Evolutionary conservation across 2,113 vertebrate species (phyloP), one percentile per base, ranked within the genome.

Genomic region (Syrrhaptes paradoxus): DNA sequence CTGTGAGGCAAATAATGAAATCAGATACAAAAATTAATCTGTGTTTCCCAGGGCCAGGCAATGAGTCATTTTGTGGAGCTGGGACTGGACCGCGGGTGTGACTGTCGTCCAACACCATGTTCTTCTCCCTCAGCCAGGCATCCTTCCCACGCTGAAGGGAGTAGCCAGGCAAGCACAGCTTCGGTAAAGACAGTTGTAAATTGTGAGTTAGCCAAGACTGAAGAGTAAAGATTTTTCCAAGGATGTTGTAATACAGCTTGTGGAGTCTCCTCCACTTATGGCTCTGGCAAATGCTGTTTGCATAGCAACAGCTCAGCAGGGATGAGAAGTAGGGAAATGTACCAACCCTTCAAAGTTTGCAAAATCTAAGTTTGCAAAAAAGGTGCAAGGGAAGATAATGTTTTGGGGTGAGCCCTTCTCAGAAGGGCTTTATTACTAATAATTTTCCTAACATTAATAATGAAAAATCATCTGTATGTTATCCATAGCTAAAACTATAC

Each of bases 251-350:
- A 55, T 48, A 32, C 20, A 74, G 65, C 76, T 88, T 88, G 49
- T 61, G 81, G 45, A 72, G 62, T 16, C 59, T 89, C 31, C 17
- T 80, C 32, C 45, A 52, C 22, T 41, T 65, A 24, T 59, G 55
- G 9, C 32, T 66, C 36, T 74, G 82, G n/a, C 3, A 0, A 45
- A 52, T 46, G n/a, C 52, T 38, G 16, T 38, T 87, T 38, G 55
- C 52, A 12, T 10, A 84, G 59, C 46, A 81, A 17, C 61, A 66
- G 46, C 7, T 73, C 80, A 89, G 58, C 51, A 29, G 36, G 6
- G 29, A n/a, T 0, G 1, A 1, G 0, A 36, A 20, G 20, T 13
- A 31, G 28, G 34, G n/a, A 45, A 61, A 3, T 6, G 26, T 45
- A 28, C 21, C 66, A 41, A 1, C n/a, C 46, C 66, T 21, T 71